phyloP scores from a whole-genome alignment of 2,113 vertebrate species.

The Leuciscus idus region DNA sequence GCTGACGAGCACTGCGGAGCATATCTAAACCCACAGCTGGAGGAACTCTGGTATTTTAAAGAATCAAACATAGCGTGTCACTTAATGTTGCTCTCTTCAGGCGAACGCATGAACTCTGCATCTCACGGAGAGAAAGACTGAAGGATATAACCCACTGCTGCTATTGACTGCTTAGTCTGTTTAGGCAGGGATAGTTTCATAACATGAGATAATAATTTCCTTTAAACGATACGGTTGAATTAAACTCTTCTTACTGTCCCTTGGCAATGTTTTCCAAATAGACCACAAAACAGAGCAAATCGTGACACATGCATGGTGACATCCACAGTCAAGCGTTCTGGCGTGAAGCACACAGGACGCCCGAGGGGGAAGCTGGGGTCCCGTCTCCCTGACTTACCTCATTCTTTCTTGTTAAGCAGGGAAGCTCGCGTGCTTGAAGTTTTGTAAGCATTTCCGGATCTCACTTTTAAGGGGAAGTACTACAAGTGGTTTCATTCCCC shows the following conservation, averaged over 20 bases:
- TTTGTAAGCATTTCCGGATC: not conserved
- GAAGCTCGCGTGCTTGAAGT: not conserved
- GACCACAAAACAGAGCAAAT: not conserved
- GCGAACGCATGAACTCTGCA: not conserved
- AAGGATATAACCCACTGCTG: not conserved
- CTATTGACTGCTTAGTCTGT: not conserved
- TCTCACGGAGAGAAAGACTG: slow-evolving; percentile 1
- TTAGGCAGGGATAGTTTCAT: not conserved
- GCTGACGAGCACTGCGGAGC: slow-evolving; percentile 50
- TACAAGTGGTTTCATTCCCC: not conserved
- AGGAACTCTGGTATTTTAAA: slow-evolving; percentile 54
- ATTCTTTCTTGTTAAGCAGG: not conserved
- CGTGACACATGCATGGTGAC: slow-evolving; percentile 25
- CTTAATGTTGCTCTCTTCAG: slow-evolving; percentile 14
- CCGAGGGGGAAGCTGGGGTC: not conserved
- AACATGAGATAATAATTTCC: not conserved
- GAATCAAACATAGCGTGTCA: slow-evolving; percentile 53
- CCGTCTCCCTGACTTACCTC: slow-evolving; percentile 21
- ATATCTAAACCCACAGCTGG: slow-evolving; percentile 23
- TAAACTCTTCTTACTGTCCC: not conserved
- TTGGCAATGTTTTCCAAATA: slow-evolving; percentile 18
- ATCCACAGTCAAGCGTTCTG: slow-evolving; percentile 20
- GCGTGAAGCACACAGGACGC: slow-evolving; percentile 22
- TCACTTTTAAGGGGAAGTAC: not conserved
- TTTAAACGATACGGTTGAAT: not conserved